Conservation (phyloP, 2,113 vertebrate species). For the Cyanoderma ruficeps region DNA sequence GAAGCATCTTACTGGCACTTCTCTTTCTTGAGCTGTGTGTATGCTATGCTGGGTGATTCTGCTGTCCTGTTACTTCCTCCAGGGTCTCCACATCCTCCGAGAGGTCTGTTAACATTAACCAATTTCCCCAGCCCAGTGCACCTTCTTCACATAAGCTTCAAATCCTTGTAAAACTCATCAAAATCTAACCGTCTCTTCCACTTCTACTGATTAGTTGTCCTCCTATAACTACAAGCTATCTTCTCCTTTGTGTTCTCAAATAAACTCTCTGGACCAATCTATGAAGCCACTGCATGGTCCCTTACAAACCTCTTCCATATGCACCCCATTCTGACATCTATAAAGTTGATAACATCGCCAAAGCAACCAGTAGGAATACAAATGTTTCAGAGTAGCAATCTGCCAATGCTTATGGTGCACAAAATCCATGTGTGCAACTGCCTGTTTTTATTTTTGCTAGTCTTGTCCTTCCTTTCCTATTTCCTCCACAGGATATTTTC, state of each 20-base stretch:
- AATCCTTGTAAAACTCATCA: not conserved
- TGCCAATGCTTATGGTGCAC: not conserved
- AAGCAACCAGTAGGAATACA: not conserved
- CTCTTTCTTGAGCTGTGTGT: not conserved
- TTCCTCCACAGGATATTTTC: conserved; percentile 10
- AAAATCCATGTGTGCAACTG: not conserved
- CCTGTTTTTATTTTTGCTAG: conserved; percentile 1
- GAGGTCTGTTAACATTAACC: not conserved
- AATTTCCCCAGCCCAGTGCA: not conserved
- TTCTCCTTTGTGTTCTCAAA: not conserved
- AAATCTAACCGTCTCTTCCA: not conserved
- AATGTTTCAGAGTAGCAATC: not conserved
- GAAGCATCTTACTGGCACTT: not conserved
- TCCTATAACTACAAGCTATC: not conserved
- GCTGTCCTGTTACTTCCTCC: not conserved
- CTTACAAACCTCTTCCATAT: not conserved
- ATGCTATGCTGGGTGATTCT: not conserved
- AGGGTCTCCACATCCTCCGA: not conserved
- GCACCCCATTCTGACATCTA: not conserved
- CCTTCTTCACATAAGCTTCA: not conserved
- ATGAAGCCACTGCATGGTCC: not conserved
- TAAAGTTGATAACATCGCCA: not conserved
- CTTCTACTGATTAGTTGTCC: not conserved
- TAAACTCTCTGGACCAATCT: not conserved
- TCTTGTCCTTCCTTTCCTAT: conserved; percentile 20